Evolutionary conservation across 2,113 vertebrate genomes (phyloP).

Genomic region (Phyllostomus discolor): DNA sequence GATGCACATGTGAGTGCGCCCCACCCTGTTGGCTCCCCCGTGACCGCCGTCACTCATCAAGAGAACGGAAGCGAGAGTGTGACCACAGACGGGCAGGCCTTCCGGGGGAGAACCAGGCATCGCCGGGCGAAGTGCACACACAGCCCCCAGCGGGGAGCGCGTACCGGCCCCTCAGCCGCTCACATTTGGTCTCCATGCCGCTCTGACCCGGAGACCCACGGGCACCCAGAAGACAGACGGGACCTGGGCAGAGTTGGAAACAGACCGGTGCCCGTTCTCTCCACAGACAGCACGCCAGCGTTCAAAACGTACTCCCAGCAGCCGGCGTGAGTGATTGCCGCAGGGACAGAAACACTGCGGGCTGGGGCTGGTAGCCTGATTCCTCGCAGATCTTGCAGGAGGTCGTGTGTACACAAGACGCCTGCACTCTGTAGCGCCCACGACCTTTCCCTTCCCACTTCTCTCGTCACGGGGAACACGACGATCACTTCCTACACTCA

Average conservation of each 20-base stretch:
- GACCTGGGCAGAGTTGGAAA: neutral
- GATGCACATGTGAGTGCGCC: neutral
- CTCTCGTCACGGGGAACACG: neutral
- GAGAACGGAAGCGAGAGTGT: neutral
- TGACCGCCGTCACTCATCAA: neutral
- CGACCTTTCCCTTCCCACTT: neutral
- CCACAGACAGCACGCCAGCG: neutral
- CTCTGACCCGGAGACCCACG: neutral
- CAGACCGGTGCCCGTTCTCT: neutral
- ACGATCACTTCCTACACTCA: neutral
- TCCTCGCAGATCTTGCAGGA: neutral
- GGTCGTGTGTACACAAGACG: neutral
- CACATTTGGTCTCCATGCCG: neutral
- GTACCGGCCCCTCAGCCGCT: neutral
- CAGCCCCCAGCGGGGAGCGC: neutral
- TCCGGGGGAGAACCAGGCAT: neutral
- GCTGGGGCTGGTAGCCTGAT: neutral
- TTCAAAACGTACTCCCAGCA: neutral
- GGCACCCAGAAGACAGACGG: neutral
- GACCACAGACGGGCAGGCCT: neutral
- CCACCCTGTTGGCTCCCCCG: neutral
- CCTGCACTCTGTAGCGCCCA: no score
- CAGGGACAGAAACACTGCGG: neutral
- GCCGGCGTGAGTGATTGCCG: neutral
- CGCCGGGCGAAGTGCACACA: neutral